A percentile compares a stretch with the other conserved stretches of the same genome.
These are phyloP conservation scores for Columba guinea DNA, from an alignment of 2,797 vertebrate genomes.

Conservation along the genomic window DNA sequence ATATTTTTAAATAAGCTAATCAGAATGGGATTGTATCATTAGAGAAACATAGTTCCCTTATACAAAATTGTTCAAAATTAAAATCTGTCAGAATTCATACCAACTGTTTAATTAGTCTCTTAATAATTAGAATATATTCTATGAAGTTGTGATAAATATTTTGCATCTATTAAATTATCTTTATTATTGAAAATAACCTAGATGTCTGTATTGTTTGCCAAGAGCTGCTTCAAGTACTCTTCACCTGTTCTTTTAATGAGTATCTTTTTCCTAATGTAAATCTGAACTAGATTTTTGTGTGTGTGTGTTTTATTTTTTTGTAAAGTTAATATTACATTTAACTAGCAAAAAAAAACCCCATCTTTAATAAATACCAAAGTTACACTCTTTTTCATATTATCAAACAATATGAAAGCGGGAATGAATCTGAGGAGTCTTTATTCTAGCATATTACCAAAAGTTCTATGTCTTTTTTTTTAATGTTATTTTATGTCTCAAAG, in stretches of 20 bases:
- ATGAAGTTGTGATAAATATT: neutral
- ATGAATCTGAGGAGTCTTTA: neutral
- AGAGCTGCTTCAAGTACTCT: neutral
- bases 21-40: neutral
- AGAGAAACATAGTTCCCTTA: neutral
- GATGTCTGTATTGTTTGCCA: neutral
- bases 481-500: neutral
- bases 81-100: neutral
- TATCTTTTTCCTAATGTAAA: neutral
- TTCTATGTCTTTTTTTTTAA: neutral
- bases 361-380: neutral
- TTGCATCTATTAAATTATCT: neutral
- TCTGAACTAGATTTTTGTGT: neutral
- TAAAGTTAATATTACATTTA: neutral
- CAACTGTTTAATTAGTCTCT: neutral
- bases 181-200: neutral
- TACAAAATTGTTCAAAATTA: neutral
- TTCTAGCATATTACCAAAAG: neutral
- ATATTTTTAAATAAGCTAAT: neutral
- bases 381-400: neutral
- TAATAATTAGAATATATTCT: neutral
- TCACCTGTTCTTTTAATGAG: fast-evolving
- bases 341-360: neutral
- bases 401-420: neutral
- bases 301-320: too few species aligned